phyloP scores from a whole-genome alignment of 1,140 invertebrate genomes.

The Orchesella cincta region DNA sequence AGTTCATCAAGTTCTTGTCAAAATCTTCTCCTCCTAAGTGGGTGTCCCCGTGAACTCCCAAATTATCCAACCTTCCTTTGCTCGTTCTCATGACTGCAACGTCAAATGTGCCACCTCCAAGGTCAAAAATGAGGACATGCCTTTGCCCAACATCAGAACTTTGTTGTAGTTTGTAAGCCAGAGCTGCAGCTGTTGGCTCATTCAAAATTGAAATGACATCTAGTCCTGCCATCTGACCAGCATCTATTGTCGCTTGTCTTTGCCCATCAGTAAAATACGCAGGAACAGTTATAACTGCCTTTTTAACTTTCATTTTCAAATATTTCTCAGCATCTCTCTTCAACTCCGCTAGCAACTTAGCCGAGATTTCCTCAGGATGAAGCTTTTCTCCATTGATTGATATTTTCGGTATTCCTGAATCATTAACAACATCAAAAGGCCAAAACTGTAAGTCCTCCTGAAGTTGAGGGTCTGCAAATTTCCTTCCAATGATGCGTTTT shows the following conservation, averaged over 20 bases:
- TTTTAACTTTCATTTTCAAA: background rate
- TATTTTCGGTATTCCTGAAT: conserved; percentile 55
- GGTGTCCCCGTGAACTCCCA: conserved; percentile 53
- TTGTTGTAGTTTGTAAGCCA: conserved; percentile 11
- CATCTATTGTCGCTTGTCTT: conserved; percentile 15
- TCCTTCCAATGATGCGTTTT: conserved; percentile 58
- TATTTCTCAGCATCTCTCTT: conserved; percentile 19
- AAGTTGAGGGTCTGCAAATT: conserved; percentile 59
- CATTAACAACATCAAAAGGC: conserved; percentile 59
- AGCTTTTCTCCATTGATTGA: conserved; percentile 52
- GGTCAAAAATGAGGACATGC: conserved; percentile 64
- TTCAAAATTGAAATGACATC: background rate
- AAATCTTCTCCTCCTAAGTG: conserved; percentile 56
- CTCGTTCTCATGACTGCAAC: conserved; percentile 94
- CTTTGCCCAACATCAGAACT: conserved; percentile 52
- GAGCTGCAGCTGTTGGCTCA: background rate
- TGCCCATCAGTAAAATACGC: conserved; percentile 18
- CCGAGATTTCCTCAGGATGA: conserved; percentile 60
- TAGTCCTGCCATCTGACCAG: background rate
- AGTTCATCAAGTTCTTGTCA: conserved; percentile 54
- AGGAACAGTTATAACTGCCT: conserved; percentile 24
- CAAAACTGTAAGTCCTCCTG: conserved; percentile 64
- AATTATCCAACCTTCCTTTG: conserved; percentile 83
- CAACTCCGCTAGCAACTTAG: conserved; percentile 43
- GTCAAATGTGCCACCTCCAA: conserved; percentile 70